Evolutionary conservation across 2,113 vertebrate genomes (phyloP), one percentile per base, ranked within the genome.

Genomic region (Chamaetylas fuelleborni): DNA sequence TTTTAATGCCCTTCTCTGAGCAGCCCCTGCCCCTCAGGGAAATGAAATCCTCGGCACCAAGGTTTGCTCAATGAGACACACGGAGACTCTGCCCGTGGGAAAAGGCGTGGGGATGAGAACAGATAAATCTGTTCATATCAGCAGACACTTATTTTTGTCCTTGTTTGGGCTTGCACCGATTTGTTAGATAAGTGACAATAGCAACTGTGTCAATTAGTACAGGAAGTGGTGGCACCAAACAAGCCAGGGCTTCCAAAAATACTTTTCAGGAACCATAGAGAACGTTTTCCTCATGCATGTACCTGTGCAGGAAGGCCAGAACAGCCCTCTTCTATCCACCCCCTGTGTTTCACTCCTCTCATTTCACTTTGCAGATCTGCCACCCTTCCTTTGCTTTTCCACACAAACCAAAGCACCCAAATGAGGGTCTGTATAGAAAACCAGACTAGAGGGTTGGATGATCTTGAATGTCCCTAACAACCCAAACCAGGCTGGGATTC

Each of bases 111-210:
- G 95, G 93, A 85, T 36, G 76, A 54, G 79, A 88, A 88, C 26
- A 62, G 93, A 92, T 33, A 90, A 96, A 96, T 96, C 94, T 94
- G 92, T 72, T 96, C 92, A 0, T 51, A 95, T 93, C 83, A 95
- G 85, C 87, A 97, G 93, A 87, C 81, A 17, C 77, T 95, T 95
- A 94, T 97, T 96, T 96, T 90, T 90, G 91, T 92, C 92, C 87
- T 93, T 97, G 95, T 96, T 96, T 95, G 95, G 92, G 85, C 93
- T 96, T 94, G 92, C 95, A 94, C 92, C 11, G 15, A 87, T 95
- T 93, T 77, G 73, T 90, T 85, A 93, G 91, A 88, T 72, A 91
- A 96, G 87, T 48, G 70, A 88, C 93, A 96, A 94, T 93, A 93
- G 94, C 92, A 96, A 96, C 93, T 93, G 94, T 94, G 95, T 91